Base-by-base conservation (phyloP, 2,113 vertebrate genomes). In the Rhinolophus ferrumequinum region DNA sequence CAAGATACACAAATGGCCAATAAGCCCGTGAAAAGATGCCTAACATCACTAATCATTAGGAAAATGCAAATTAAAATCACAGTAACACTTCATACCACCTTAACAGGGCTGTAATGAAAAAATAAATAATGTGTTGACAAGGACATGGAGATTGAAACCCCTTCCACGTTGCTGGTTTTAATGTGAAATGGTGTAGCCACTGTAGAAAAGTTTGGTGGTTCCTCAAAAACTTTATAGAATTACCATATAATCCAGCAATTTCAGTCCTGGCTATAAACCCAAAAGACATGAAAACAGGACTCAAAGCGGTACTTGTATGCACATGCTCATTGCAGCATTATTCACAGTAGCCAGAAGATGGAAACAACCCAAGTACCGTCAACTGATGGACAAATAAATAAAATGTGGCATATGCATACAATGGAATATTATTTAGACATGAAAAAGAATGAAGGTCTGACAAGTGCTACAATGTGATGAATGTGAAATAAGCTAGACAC, bases 41-140 rank as follows among this genome's bases (percentile, higher is more conserved):
- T 15, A 84, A 33, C 26, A 75, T 75, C 41, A 73, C 28, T 75
- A 54, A 54, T 85, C 50, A 88, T 69, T 76, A 44, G 30, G 24
- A 66, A 92, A 96, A 91, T 54, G 18, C 83, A 83, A 93, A 79
- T 76, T 41, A 52, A 88, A 96, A 66, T 33, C 28, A 41, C 54
- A 60, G 18, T 30, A 82, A 52, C 3, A 84, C 9, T 58, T 93
- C 58, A 66, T 3, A 67, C 4, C 6, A 47, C 90, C 18, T 54
- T 54, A 35, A 19, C 1, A 56, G 33, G 7, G 35, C 56, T 58
- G 6, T 70, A 50, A 83, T 56, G 8, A 44, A 54, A 80, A 21
- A 26, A 64, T 62, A 62, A 44, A 64, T 22, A 50, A 41, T 50
- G 47, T 44, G 5, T 72, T 76, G 54, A 44, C 24, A 38, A 93